Evolutionary conservation across 2,113 vertebrate genomes (phyloP), one percentile per base, ranked within the genome.

Genomic region (Microtus ochrogaster): DNA sequence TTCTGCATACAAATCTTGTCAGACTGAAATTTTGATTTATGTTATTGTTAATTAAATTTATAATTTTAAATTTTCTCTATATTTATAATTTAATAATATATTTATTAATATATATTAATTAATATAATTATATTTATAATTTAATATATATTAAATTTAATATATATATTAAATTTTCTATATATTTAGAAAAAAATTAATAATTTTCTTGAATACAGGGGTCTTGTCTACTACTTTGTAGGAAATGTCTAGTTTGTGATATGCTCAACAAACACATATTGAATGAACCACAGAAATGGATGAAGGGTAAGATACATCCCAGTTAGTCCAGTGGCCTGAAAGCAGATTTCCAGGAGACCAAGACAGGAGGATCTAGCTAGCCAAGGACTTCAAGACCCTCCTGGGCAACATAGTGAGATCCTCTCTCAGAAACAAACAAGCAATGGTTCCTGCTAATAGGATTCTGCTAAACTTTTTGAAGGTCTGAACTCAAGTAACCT

Each of bases 121-220:
- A n/a, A n/a, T n/a, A n/a, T n/a, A n/a, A n/a, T n/a, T n/a, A n/a
- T n/a, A n/a, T n/a, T n/a, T n/a, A n/a, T n/a, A n/a, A n/a, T n/a
- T n/a, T n/a, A n/a, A n/a, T n/a, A n/a, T n/a, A n/a, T n/a, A n/a
- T n/a, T n/a, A n/a, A n/a, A n/a, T n/a, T n/a, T n/a, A n/a, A n/a
- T n/a, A n/a, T n/a, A n/a, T n/a, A n/a, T n/a, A n/a, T n/a, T n/a
- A n/a, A n/a, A n/a, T n/a, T n/a, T n/a, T n/a, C n/a, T n/a, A 66
- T 22, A 7, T 66, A 89, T 74, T 85, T 95, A 95, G 68, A 52
- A 13, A 66, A 95, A 88, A 49, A 49, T 58, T 55, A 44, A 22
- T 65, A 36, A 74, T 73, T 94, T 89, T 92, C 33, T 86, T 86
- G 33, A 84, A 81, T 81, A 66, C 2, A 74, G 13, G n/a, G n/a